A percentile compares a stretch with the other conserved stretches of the same genome.
These are phyloP conservation scores for Theristicus caerulescens DNA, from an alignment of 2,113 vertebrate species.

Conservation along the genomic window DNA sequence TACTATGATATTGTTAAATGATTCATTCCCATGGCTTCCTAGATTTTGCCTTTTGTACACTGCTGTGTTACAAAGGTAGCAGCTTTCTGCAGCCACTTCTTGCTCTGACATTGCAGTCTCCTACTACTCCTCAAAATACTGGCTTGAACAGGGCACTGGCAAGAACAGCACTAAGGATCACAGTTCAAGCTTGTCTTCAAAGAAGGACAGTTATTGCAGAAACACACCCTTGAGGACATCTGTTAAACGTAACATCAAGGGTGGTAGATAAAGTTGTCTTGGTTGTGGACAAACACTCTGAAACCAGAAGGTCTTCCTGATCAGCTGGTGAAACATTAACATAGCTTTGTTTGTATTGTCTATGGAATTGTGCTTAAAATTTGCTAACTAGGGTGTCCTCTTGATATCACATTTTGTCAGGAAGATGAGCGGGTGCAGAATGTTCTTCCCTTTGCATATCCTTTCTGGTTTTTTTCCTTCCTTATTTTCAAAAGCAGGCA, in stretches of 20 bases:
- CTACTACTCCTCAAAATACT: background rate
- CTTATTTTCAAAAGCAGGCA: background rate
- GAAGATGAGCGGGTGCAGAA: background rate
- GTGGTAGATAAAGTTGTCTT: background rate
- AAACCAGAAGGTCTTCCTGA: background rate
- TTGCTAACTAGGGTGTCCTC: background rate
- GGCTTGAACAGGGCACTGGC: background rate
- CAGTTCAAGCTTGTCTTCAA: background rate
- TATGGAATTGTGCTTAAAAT: background rate
- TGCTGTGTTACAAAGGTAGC: background rate
- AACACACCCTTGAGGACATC: background rate
- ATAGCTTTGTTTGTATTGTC: background rate
- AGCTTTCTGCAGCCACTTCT: background rate
- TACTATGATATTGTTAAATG: background rate
- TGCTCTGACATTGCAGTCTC: background rate
- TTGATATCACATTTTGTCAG: background rate
- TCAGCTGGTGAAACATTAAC: background rate
- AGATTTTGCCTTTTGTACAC: background rate
- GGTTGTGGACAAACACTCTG: background rate
- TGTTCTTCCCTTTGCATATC: background rate
- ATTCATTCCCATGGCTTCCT: background rate
- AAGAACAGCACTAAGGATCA: background rate
- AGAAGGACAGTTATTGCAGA: background rate
- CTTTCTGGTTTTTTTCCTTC: background rate
- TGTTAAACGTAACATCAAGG: background rate